Conservation (phyloP, 2,797 vertebrate genomes). For the Sebastes baramenuke region DNA sequence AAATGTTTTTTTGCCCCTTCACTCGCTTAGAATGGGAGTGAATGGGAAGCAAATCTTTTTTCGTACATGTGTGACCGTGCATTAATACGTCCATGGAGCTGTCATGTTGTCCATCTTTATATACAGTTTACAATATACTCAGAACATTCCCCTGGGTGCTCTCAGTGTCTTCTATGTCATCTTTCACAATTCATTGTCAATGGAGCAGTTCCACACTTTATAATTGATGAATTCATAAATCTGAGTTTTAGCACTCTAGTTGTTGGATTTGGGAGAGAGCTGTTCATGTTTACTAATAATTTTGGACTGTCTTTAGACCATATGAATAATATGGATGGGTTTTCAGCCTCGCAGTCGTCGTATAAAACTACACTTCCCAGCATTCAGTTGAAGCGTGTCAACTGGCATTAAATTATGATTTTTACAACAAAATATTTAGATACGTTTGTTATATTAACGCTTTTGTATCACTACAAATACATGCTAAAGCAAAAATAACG, state of each 20-base stretch:
- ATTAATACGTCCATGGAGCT: background rate
- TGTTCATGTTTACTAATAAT: background rate
- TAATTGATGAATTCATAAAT: too few relatives aligned
- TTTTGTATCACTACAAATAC: accelerated
- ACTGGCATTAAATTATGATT: accelerated
- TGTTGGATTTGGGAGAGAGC: background rate
- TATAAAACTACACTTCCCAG: slow-evolving; percentile 61
- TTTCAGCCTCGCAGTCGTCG: background rate
- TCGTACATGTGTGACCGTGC: background rate
- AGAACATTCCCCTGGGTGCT: too few relatives aligned
- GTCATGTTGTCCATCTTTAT: too few relatives aligned
- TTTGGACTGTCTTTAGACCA: too few relatives aligned
- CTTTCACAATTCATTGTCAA: too few relatives aligned
- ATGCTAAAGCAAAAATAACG: accelerated
- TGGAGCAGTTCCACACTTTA: too few relatives aligned
- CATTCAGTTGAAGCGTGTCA: background rate
- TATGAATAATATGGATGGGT: background rate
- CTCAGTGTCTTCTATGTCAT: too few relatives aligned
- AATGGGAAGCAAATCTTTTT: background rate
- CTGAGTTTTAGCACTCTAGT: too few relatives aligned
- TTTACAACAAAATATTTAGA: background rate
- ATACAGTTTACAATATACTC: too few relatives aligned
- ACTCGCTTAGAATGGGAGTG: background rate
- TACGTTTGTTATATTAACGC: accelerated
- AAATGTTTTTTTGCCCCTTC: background rate